Evolutionary conservation across 2,113 vertebrate species (phyloP), one percentile per base, ranked within the genome.

Genomic region (Myocastor coypus): DNA sequence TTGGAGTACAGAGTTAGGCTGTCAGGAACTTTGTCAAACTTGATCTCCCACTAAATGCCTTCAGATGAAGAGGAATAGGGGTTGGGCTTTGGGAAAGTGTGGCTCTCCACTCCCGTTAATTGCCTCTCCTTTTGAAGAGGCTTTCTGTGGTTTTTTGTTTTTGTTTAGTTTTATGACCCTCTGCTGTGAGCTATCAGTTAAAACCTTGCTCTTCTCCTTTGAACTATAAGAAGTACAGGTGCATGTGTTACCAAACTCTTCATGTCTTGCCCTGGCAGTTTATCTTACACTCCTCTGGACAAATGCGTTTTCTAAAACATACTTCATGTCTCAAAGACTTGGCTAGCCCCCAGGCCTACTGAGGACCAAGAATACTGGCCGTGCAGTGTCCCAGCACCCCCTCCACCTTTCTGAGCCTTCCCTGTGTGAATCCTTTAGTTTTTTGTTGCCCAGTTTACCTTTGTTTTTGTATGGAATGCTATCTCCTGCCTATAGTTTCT

Each of bases 141-240:
- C 34, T 90, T 94, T 61, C 63, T 40, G 26, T 57, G 66, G 87
- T 85, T 46, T 46, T 46, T 46, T 83, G 81, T 83, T 40, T 30
- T 57, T 73, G 87, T 85, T 89, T 87, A 63, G 24, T 80, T 40
- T 71, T 50, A 22, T 20, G 30, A 46, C 55, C 81, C 28, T 78
- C 66, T 80, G 3, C 64, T 82, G 84, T 50, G 73, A 68, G n/a
- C 55, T 63, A 5, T 96, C 64, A 84, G 0, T 89, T 86, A 50
- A 83, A 89, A 91, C 28, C 78, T 91, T 88, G 6, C 4, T 57
- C 71, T 30, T 91, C 37, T 87, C 57, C 66, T 95, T 89, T 82
- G 63, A 22, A n/a, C 14, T 30, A 1, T 32, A 75, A 32, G 59
- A 95, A 95, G 7, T 64, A 42, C 68, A 20, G 71, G 81, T 80